phyloP scores from a whole-genome alignment of 2,113 vertebrate species.

The Siniperca chuatsi region DNA sequence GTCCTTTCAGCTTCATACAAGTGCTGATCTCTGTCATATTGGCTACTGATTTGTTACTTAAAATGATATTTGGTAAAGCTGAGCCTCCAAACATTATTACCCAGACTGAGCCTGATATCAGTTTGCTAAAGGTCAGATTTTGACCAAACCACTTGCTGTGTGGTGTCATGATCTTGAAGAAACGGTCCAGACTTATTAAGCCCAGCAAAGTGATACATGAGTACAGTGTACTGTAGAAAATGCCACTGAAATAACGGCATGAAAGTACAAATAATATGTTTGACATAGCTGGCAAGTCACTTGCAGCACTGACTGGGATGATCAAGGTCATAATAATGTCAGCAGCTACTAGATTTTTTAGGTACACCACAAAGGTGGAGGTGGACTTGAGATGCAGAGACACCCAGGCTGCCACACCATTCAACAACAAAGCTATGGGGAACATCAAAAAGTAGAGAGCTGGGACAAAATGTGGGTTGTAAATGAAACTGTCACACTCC shows the following conservation, averaged over 20 bases:
- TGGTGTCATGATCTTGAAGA: slow-evolving; percentile 88
- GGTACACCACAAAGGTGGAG: slow-evolving; percentile 88
- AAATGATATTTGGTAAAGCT: slow-evolving; percentile 87
- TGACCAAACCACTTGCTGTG: slow-evolving; percentile 82
- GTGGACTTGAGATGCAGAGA: slow-evolving; percentile 85
- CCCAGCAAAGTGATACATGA: slow-evolving; percentile 87
- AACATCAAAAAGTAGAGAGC: slow-evolving; percentile 61
- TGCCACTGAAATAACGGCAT: slow-evolving; percentile 79
- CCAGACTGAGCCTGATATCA: slow-evolving; percentile 78
- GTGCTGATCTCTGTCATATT: slow-evolving; percentile 17
- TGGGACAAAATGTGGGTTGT: background rate
- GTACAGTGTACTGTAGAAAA: slow-evolving; percentile 88
- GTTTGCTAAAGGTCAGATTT: slow-evolving; percentile 81
- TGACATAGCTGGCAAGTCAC: slow-evolving; percentile 58
- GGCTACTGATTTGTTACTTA: slow-evolving; percentile 72
- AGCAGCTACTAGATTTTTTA: slow-evolving; percentile 88
- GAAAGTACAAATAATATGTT: slow-evolving; percentile 75
- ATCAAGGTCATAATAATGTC: slow-evolving; percentile 87
- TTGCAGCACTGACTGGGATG: slow-evolving; percentile 83
- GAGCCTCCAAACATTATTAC: slow-evolving; percentile 72
- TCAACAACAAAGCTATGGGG: slow-evolving; percentile 69
- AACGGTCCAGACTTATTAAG: slow-evolving; percentile 88
- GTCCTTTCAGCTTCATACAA: slow-evolving; percentile 85
- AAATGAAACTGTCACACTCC: background rate
- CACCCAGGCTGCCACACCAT: slow-evolving; percentile 78